phyloP scores from a whole-genome alignment of 2,888 invertebrate species.

The Embidobia sp. region DNA sequence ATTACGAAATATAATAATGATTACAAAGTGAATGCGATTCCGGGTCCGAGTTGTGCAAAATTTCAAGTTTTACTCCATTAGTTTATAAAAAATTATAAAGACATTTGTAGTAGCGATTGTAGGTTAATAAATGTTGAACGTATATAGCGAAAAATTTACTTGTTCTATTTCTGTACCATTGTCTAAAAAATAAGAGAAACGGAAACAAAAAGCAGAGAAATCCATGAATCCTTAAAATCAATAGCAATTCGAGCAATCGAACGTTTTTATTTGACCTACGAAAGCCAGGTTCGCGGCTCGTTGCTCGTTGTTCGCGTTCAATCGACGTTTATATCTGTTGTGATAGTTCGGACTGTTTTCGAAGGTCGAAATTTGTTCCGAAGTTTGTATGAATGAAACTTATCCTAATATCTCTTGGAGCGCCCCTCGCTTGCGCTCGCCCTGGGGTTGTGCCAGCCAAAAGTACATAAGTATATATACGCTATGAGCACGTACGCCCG shows the following conservation, averaged over 20 bases:
- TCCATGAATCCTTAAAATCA: slow-evolving; percentile 30
- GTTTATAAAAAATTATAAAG: too few relatives aligned
- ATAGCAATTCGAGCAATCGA: slow-evolving; percentile 23
- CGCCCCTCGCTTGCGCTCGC: slow-evolving; percentile 63
- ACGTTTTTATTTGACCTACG: slow-evolving; percentile 22
- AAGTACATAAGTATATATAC: slow-evolving; percentile 66
- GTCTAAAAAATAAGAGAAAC: too few relatives aligned
- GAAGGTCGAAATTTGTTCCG: slow-evolving; percentile 75
- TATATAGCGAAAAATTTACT: too few relatives aligned
- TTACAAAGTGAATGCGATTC: too few relatives aligned
- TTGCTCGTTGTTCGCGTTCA: slow-evolving; percentile 48
- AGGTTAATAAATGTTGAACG: too few relatives aligned
- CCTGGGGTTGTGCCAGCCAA: slow-evolving; percentile 63
- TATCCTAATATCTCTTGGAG: slow-evolving; percentile 70
- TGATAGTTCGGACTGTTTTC: slow-evolving; percentile 62
- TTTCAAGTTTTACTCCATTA: too few relatives aligned
- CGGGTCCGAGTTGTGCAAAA: too few relatives aligned
- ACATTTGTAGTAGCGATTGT: too few relatives aligned
- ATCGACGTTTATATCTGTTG: slow-evolving; percentile 61
- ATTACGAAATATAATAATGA: too few relatives aligned
- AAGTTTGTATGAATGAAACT: slow-evolving; percentile 76
- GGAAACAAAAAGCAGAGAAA: too few relatives aligned
- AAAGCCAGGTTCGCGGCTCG: slow-evolving; percentile 24
- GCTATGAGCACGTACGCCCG: slow-evolving; percentile 64
- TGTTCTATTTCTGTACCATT: too few relatives aligned